Percentiles rank a stretch among this genome's conserved stretches.
Conservation (phyloP, 2,113 vertebrate genomes). For the Aleadryas rufinucha region DNA sequence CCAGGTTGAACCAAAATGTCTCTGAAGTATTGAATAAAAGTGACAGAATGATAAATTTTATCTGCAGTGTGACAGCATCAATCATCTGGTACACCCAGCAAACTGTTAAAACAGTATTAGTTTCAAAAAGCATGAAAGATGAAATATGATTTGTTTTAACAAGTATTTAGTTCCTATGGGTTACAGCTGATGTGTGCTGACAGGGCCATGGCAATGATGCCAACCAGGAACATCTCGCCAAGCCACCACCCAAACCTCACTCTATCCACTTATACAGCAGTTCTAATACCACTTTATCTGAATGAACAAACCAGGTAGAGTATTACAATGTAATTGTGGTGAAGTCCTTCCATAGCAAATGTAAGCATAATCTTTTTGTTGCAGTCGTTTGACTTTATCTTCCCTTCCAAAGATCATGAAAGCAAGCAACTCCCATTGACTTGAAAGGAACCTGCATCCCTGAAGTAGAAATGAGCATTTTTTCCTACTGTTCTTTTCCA, state of each 20-base stretch:
- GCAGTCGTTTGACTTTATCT: background rate
- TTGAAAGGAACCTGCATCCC: background rate
- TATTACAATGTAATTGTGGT: background rate
- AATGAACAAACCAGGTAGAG: background rate
- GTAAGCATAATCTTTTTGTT: background rate
- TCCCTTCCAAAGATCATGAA: background rate
- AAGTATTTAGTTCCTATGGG: background rate
- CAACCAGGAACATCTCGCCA: background rate
- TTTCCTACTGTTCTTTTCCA: background rate
- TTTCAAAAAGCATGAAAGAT: background rate
- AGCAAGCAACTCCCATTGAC: background rate
- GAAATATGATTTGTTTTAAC: background rate
- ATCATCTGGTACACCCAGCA: background rate
- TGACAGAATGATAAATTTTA: background rate
- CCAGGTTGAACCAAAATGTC: background rate
- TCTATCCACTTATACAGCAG: background rate
- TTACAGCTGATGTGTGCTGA: background rate
- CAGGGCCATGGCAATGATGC: background rate
- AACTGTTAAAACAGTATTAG: background rate
- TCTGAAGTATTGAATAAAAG: background rate
- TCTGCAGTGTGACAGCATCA: conserved; percentile 4
- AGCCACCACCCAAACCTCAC: background rate
- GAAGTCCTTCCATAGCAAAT: background rate
- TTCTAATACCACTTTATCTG: background rate
- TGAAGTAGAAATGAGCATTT: background rate